Percentiles rank a stretch among this genome's conserved stretches.
Conservation (phyloP, 2,797 vertebrate genomes). For the Microctenopoma steveboyesi region DNA sequence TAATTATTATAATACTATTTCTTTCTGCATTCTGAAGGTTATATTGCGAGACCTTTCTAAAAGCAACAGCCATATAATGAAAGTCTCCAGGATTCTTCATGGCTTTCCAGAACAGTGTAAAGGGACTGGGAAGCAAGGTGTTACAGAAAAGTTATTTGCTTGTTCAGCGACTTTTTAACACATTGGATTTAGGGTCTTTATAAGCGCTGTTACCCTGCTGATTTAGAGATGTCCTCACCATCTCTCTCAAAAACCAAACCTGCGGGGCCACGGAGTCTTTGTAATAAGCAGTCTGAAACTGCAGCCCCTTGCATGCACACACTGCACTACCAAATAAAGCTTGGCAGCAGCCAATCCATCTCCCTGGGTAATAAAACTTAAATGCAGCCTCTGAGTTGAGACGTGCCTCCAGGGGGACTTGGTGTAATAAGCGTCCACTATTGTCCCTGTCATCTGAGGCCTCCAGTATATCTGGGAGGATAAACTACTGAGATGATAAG, state of each 20-base stretch:
- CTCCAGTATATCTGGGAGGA: conserved; percentile 38
- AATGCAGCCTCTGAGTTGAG: conserved; percentile 64
- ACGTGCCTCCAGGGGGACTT: conserved; percentile 61
- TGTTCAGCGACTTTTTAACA: not conserved
- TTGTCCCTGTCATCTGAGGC: conserved; percentile 67
- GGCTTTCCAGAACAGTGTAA: no score
- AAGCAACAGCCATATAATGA: no score
- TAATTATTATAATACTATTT: no score
- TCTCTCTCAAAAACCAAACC: conserved; percentile 16
- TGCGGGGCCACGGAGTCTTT: not conserved
- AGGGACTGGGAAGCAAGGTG: no score
- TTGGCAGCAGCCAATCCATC: conserved; percentile 64
- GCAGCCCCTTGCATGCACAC: conserved; percentile 2
- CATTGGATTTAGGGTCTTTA: not conserved
- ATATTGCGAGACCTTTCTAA: no score
- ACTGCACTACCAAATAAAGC: conserved; percentile 61
- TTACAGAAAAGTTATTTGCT: not conserved
- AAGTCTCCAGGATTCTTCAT: no score
- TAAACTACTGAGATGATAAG: conserved; percentile 69
- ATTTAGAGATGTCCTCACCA: not conserved
- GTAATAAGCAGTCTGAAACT: not conserved
- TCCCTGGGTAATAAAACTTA: conserved; percentile 76
- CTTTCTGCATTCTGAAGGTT: no score
- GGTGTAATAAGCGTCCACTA: conserved; percentile 55
- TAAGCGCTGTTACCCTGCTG: not conserved